Percentiles rank a stretch among this genome's conserved stretches.
Evolutionary conservation across 2,113 vertebrate species (phyloP).

Genomic region (Microcebus jonahi): DNA sequence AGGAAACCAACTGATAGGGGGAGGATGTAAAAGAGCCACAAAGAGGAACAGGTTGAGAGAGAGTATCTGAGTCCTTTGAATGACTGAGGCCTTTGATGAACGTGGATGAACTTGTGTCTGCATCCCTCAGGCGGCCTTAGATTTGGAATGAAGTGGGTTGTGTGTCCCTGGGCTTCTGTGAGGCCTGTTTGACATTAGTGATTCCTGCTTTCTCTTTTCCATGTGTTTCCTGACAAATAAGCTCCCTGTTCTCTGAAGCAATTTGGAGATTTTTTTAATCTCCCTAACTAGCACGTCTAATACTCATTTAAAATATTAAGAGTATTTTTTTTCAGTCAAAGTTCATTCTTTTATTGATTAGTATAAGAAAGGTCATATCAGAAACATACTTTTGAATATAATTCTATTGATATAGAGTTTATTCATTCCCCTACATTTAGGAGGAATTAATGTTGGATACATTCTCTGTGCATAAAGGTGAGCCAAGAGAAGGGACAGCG

Average conservation of each 20-base stretch:
- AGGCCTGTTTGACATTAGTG: neutral
- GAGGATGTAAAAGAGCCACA: neutral
- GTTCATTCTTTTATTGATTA: neutral
- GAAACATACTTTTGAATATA: conserved; percentile 19
- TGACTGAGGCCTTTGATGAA: neutral
- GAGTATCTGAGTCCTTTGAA: too few species aligned
- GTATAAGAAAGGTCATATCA: neutral
- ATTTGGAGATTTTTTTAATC: neutral
- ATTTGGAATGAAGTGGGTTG: neutral
- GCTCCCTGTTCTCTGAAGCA: neutral
- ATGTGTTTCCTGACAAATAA: neutral
- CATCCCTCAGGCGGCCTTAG: neutral
- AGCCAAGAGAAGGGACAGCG: neutral
- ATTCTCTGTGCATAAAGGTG: neutral
- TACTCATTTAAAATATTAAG: neutral
- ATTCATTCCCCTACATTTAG: neutral
- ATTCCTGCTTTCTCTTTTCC: neutral
- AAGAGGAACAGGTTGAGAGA: neutral
- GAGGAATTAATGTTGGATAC: neutral
- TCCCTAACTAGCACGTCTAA: neutral
- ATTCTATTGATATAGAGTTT: neutral
- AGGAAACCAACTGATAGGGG: neutral
- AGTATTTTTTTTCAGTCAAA: neutral
- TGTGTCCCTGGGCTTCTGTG: neutral
- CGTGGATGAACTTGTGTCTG: neutral